A percentile compares a stretch with the other conserved stretches of the same genome.
Evolutionary conservation across 2,113 vertebrate species (phyloP).

Genomic region (Polypterus senegalus): DNA sequence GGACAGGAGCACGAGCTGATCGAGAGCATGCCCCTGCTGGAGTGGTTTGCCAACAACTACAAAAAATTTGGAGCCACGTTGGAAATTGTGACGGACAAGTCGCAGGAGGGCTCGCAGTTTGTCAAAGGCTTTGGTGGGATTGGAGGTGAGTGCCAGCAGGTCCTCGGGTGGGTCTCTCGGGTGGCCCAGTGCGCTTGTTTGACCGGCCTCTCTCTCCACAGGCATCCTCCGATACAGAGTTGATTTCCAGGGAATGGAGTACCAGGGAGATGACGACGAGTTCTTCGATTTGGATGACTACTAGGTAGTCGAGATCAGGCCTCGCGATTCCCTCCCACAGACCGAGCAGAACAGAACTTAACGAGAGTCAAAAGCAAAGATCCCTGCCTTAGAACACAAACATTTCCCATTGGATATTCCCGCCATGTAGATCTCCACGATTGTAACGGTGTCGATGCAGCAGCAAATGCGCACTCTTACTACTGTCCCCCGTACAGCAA

Average conservation of each 20-base stretch:
- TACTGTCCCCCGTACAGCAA: slow-evolving; percentile 47
- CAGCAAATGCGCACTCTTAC: slow-evolving; percentile 56
- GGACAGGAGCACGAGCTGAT: slow-evolving; percentile 96
- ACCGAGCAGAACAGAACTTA: background rate
- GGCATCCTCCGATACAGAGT: slow-evolving; percentile 98
- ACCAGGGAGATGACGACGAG: slow-evolving; percentile 96
- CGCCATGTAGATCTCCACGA: slow-evolving; percentile 57
- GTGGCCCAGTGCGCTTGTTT: background rate
- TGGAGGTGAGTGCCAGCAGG: slow-evolving; percentile 62
- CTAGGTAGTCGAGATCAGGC: slow-evolving; percentile 97
- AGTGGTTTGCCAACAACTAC: slow-evolving; percentile 98
- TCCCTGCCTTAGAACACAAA: slow-evolving; percentile 95
- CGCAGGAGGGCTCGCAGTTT: slow-evolving; percentile 97
- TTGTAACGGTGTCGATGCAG: slow-evolving; percentile 81
- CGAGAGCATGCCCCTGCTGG: slow-evolving; percentile 96
- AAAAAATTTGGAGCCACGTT: slow-evolving; percentile 98
- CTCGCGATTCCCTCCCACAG: background rate
- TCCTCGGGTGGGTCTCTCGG: background rate
- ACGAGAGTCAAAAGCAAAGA: slow-evolving; percentile 12
- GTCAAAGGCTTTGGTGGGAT: slow-evolving; percentile 99
- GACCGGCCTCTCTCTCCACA: slow-evolving; percentile 29
- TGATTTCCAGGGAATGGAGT: slow-evolving; percentile 99
- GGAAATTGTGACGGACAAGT: slow-evolving; percentile 98
- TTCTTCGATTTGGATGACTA: slow-evolving; percentile 99
- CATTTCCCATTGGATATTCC: slow-evolving; percentile 87